A percentile compares a stretch with the other conserved stretches of the same genome.
Conservation (phyloP, 1,140 invertebrate species). For the Eriocheir sinensis region DNA sequence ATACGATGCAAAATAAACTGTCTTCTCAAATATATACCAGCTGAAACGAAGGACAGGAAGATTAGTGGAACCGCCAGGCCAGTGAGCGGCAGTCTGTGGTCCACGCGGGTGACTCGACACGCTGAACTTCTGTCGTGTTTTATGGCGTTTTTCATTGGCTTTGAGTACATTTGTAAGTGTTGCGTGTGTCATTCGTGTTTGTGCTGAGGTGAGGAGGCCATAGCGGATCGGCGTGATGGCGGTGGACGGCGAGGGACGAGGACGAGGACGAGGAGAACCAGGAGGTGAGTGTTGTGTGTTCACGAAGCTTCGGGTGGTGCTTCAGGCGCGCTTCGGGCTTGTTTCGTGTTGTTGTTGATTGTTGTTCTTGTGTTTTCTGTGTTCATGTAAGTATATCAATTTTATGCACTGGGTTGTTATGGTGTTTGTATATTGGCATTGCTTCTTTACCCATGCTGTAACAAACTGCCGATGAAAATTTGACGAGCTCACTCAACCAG, state of each 20-base stretch:
- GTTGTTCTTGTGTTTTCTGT: background rate
- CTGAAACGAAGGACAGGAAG: background rate
- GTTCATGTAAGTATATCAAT: no score
- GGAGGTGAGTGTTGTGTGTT: background rate
- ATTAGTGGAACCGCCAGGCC: background rate
- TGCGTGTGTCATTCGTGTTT: background rate
- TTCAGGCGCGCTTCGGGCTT: no score
- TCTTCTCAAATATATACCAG: background rate
- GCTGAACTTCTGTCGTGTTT: background rate
- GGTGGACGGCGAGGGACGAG: no score
- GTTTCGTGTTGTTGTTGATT: no score
- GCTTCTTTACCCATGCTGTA: no score
- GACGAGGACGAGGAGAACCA: background rate
- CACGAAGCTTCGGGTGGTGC: no score
- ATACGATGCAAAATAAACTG: background rate
- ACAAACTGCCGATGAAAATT: no score
- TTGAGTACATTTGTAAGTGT: background rate
- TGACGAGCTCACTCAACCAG: background rate
- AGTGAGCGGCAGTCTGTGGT: background rate
- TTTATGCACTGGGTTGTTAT: no score
- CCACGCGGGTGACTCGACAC: background rate
- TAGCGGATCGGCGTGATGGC: background rate
- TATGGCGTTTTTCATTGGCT: background rate
- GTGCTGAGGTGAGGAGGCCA: background rate
- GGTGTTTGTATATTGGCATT: no score